phyloP scores from a whole-genome alignment of 2,797 vertebrate species.

The Gymnodraco acuticeps region DNA sequence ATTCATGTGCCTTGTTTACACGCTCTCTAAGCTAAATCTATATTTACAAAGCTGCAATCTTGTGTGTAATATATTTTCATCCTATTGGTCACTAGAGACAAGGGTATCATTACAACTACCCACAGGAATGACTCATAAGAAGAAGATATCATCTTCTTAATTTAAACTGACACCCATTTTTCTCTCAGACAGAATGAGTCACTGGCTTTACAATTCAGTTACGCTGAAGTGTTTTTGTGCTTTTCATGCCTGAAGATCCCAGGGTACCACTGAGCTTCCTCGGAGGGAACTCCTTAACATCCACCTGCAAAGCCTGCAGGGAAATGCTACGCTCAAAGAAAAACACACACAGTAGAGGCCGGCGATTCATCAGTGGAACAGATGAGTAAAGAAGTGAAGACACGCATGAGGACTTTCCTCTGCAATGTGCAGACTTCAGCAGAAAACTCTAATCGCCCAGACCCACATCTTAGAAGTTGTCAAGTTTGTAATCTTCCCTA shows the following conservation, averaged over 20 bases:
- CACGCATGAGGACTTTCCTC: conserved; percentile 29
- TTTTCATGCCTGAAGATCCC: conserved; percentile 62
- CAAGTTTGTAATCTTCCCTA: conserved; percentile 1
- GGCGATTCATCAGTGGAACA: conserved; percentile 9
- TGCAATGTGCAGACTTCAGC: conserved; percentile 37
- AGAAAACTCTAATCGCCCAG: not conserved
- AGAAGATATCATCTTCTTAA: not conserved
- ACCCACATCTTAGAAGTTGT: conserved; percentile 14
- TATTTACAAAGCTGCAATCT: conserved; percentile 17
- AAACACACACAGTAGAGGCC: conserved; percentile 26
- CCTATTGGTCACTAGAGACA: conserved; percentile 11
- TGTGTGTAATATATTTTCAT: not conserved
- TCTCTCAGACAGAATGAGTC: conserved; percentile 34
- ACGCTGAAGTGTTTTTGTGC: conserved; percentile 58
- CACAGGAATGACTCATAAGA: conserved; percentile 32
- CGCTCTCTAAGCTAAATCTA: conserved; percentile 1
- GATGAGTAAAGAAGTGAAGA: conserved; percentile 9
- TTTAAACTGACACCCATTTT: conserved; percentile 24
- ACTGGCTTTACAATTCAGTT: conserved; percentile 65
- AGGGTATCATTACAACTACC: conserved; percentile 22
- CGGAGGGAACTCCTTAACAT: conserved; percentile 51
- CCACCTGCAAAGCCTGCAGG: conserved; percentile 48
- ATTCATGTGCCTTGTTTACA: not conserved
- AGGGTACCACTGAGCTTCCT: conserved; percentile 36
- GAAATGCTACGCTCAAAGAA: conserved; percentile 33